A percentile compares a stretch with the other conserved stretches of the same genome.
phyloP scores from a whole-genome alignment of 1,140 invertebrate genomes.

The Pectinophora gossypiella region DNA sequence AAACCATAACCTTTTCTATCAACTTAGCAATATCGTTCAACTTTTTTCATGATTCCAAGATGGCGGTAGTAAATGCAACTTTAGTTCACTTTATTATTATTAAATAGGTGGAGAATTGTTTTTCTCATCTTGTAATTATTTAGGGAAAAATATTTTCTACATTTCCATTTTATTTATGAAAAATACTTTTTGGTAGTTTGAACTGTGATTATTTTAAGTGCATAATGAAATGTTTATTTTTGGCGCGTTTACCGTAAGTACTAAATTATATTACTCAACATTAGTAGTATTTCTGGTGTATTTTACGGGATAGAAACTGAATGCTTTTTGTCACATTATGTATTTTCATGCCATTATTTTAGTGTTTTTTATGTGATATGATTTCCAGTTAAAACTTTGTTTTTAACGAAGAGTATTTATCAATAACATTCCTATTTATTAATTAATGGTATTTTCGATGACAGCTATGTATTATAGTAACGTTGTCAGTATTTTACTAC shows the following conservation, averaged over 20 bases:
- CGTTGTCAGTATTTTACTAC: background rate
- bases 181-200: background rate
- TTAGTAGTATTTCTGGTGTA: background rate
- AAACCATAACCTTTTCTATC: too few relatives aligned
- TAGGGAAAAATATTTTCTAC: background rate
- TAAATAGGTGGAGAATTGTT: background rate
- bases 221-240: background rate
- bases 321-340: background rate
- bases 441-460: background rate
- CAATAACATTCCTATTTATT: background rate
- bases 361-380: background rate
- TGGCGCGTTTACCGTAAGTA: background rate
- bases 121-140: background rate
- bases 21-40: too few relatives aligned
- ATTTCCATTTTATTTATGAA: background rate
- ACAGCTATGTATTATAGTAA: background rate
- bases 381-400: too few relatives aligned
- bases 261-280: background rate
- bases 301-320: background rate
- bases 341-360: background rate
- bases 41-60: background rate
- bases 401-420: too few relatives aligned
- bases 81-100: too few relatives aligned
- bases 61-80: too few relatives aligned
- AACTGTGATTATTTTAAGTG: background rate